A percentile compares a stretch with the other conserved stretches of the same genome.
These are phyloP conservation scores for Lophochroa leadbeateri DNA, from an alignment of 2,113 vertebrate genomes.

Conservation along the genomic window DNA sequence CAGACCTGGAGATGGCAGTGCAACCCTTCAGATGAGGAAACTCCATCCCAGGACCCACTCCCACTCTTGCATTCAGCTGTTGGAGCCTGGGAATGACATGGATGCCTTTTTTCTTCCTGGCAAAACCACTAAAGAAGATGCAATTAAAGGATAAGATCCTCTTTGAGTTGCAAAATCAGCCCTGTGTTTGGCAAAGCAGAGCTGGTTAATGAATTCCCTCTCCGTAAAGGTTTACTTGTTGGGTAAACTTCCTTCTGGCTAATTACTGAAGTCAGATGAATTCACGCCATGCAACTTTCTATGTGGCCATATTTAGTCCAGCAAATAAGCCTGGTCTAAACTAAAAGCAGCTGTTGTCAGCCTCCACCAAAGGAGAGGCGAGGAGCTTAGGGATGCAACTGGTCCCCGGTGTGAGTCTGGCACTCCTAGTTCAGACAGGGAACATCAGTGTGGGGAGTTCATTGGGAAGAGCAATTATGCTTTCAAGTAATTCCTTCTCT, in stretches of 20 bases:
- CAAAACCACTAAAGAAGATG: slow-evolving; percentile 21
- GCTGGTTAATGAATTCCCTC: slow-evolving; percentile 38
- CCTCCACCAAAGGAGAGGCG: fast-evolving
- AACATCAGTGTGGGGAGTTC: fast-evolving
- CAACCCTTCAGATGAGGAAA: neutral
- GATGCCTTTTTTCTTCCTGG: neutral
- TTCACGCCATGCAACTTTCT: neutral
- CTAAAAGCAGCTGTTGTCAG: neutral
- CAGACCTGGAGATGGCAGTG: slow-evolving; percentile 70
- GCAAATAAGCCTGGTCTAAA: neutral
- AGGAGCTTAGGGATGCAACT: fast-evolving
- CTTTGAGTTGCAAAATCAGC: slow-evolving; percentile 20
- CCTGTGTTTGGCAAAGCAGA: slow-evolving; percentile 10
- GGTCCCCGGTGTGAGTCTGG: fast-evolving
- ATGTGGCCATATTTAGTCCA: neutral
- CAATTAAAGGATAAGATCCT: neutral
- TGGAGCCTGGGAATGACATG: neutral
- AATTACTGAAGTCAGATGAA: neutral
- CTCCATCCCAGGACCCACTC: neutral
- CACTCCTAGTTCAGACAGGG: neutral
- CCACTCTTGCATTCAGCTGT: too few species aligned
- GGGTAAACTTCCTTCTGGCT: neutral
- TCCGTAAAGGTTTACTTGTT: neutral
- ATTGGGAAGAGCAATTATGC: neutral
- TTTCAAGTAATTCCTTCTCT: neutral